Evolutionary conservation across 2,113 vertebrate species (phyloP).

Genomic region (Rallus limicola): DNA sequence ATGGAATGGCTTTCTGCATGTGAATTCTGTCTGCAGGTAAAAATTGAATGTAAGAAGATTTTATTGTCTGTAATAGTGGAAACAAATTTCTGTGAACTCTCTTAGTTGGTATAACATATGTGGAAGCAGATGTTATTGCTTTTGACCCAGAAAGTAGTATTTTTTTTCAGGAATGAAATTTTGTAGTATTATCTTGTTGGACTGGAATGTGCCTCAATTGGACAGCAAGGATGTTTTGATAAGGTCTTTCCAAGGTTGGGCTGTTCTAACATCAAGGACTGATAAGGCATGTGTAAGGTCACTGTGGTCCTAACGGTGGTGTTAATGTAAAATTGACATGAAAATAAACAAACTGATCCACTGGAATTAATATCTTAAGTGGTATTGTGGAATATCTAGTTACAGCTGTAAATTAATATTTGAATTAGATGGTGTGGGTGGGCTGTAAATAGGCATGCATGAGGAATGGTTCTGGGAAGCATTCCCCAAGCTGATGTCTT

Average conservation of each 20-base stretch:
- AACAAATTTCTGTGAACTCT: neutral
- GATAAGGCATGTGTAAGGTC: neutral
- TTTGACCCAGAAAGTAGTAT: slow-evolving; percentile 1
- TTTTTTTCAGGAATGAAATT: neutral
- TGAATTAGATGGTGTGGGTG: neutral
- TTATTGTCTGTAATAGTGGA: neutral
- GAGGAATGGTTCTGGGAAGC: neutral
- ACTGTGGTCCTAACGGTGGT: neutral
- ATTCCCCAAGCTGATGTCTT: neutral
- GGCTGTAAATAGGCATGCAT: neutral
- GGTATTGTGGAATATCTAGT: neutral
- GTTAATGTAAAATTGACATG: neutral
- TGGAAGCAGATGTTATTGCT: neutral
- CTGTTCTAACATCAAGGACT: neutral
- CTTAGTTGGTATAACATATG: neutral
- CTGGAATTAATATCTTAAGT: neutral
- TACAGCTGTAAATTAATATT: neutral
- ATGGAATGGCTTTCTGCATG: neutral
- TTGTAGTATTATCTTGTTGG: neutral
- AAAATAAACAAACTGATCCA: neutral
- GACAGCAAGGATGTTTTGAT: slow-evolving; percentile 7
- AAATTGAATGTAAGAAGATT: neutral
- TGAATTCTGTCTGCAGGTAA: neutral
- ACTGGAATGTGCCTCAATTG: slow-evolving; percentile 4
- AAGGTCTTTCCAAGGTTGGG: slow-evolving; percentile 19